These are phyloP conservation scores for Monochamus alternatus DNA, from an alignment of 2,888 invertebrate species.

Conservation along the genomic window DNA sequence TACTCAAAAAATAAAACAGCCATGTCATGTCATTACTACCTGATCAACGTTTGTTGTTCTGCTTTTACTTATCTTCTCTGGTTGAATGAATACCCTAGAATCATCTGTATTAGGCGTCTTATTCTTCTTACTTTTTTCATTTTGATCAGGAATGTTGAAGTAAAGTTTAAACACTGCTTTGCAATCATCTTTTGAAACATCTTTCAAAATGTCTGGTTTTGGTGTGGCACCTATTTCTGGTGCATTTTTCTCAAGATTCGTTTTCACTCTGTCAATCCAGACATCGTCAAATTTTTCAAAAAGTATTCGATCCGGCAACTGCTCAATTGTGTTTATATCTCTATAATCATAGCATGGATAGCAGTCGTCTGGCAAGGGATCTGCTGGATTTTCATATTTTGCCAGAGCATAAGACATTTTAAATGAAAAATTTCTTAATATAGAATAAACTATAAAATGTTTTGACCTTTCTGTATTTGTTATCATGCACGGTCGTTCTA, in stretches of 20 bases:
- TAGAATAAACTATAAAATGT: slow-evolving; percentile 47
- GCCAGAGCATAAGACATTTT: slow-evolving; percentile 49
- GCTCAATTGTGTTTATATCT: slow-evolving; percentile 22
- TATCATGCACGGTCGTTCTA: slow-evolving; percentile 53
- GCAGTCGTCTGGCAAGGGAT: background rate
- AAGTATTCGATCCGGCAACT: slow-evolving; percentile 49
- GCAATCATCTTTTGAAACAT: slow-evolving; percentile 44
- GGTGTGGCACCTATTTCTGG: slow-evolving; percentile 36
- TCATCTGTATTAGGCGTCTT: slow-evolving; percentile 10
- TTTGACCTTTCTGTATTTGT: slow-evolving; percentile 53
- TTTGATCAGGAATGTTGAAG: slow-evolving; percentile 40
- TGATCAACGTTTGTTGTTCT: background rate
- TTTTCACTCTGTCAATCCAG: slow-evolving; percentile 48
- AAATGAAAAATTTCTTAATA: slow-evolving; percentile 49
- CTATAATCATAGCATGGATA: slow-evolving; percentile 25
- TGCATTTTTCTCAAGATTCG: slow-evolving; percentile 32
- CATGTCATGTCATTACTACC: background rate
- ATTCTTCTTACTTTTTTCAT: background rate
- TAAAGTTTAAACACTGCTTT: slow-evolving; percentile 42
- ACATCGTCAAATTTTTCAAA: slow-evolving; percentile 54
- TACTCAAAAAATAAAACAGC: too few relatives aligned
- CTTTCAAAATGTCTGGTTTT: slow-evolving; percentile 46
- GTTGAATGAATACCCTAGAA: background rate
- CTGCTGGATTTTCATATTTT: slow-evolving; percentile 33
- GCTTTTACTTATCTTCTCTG: background rate